Evolutionary conservation across 2,888 invertebrate species (phyloP).

Genomic region (Pristionchus japonicus): DNA sequence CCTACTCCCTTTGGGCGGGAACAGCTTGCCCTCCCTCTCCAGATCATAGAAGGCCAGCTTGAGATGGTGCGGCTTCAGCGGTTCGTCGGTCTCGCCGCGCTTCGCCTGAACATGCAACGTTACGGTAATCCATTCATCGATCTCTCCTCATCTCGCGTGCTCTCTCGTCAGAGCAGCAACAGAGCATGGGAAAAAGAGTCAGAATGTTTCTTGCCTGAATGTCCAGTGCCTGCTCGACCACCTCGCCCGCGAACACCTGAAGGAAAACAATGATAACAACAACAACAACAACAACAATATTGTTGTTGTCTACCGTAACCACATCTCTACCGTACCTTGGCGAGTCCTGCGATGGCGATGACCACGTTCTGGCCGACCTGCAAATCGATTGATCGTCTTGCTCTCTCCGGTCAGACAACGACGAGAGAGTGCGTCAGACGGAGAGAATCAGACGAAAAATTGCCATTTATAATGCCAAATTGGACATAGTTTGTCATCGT

Average conservation of each 20-base stretch:
- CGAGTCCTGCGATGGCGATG: conserved; percentile 98
- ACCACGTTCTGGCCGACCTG: conserved; percentile 95
- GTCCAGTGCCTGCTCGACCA: conserved; percentile 89
- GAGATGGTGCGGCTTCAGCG: conserved; percentile 63
- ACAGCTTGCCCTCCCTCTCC: conserved; percentile 65
- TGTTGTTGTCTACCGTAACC: conserved; percentile 18
- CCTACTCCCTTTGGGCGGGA: conserved; percentile 64
- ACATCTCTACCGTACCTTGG: conserved; percentile 80
- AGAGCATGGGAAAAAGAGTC: background rate
- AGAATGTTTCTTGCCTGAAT: conserved; percentile 50
- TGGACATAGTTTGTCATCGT: too few relatives aligned
- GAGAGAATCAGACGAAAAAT: background rate
- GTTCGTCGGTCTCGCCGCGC: conserved; percentile 48
- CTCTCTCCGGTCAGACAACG: background rate
- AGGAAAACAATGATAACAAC: too few relatives aligned
- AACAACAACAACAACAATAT: too few relatives aligned
- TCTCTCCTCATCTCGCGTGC: background rate
- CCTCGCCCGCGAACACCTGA: conserved; percentile 94
- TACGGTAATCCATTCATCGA: too few relatives aligned
- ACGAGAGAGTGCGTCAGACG: background rate
- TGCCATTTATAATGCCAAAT: background rate
- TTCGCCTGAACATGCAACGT: too few relatives aligned
- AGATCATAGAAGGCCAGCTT: conserved; percentile 62
- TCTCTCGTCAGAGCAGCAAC: background rate
- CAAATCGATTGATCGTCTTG: background rate